Evolutionary conservation across 2,797 vertebrate genomes (phyloP).

Genomic region (Lacerta bilineata): DNA sequence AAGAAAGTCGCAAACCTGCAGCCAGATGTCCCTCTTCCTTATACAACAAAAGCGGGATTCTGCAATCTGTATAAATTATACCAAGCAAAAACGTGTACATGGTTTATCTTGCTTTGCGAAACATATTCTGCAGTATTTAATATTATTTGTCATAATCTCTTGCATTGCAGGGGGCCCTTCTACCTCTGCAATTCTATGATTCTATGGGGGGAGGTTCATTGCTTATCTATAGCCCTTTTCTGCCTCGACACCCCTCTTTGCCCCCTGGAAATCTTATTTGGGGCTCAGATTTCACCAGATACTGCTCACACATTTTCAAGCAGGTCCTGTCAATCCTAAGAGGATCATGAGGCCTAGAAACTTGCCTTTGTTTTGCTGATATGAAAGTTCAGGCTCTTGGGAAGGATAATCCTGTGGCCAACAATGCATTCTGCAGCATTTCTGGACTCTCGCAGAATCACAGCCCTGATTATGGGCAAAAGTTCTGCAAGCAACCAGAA

Average conservation of each 20-base stretch:
- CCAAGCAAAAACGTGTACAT: background rate
- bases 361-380: background rate
- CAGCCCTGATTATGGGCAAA: background rate
- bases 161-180: too few relatives aligned
- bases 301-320: background rate
- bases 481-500: background rate
- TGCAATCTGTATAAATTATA: background rate
- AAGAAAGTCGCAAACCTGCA: background rate
- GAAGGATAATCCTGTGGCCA: background rate
- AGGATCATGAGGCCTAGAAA: background rate
- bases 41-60: background rate
- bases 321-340: background rate
- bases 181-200: too few relatives aligned
- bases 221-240: background rate
- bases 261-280: background rate
- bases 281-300: too few relatives aligned
- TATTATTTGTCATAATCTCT: too few relatives aligned
- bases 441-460: background rate
- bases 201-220: too few relatives aligned
- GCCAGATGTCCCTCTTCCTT: background rate
- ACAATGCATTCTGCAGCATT: background rate
- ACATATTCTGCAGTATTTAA: too few relatives aligned
- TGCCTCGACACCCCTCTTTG: background rate
- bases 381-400: background rate
- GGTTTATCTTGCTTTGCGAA: background rate